phyloP scores from a whole-genome alignment of 92 coral and sea anemone species.

The Montipora capitata region DNA sequence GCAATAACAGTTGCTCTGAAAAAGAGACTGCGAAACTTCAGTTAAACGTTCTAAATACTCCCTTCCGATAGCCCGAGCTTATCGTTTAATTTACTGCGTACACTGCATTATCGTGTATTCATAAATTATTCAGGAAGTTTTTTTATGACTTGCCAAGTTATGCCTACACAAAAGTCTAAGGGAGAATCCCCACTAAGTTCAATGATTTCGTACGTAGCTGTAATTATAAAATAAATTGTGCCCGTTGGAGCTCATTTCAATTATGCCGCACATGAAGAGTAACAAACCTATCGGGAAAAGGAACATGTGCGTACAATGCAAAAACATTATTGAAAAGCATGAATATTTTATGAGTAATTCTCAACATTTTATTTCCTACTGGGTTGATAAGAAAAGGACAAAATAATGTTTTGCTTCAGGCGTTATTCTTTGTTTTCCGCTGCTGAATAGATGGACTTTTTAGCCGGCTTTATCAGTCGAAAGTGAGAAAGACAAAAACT shows the following conservation, averaged over 20 bases:
- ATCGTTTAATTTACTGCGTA: not conserved
- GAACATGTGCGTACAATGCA: not conserved
- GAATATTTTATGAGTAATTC: too few relatives aligned
- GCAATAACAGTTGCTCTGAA: not conserved
- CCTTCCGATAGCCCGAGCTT: not conserved
- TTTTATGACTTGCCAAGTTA: not conserved
- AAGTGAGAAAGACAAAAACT: too few relatives aligned
- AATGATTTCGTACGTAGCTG: not conserved
- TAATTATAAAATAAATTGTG: not conserved
- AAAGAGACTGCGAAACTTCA: not conserved
- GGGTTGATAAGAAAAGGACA: too few relatives aligned
- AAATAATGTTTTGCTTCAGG: too few relatives aligned
- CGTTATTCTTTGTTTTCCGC: too few relatives aligned
- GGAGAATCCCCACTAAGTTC: not conserved
- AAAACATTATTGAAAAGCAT: too few relatives aligned
- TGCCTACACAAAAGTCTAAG: not conserved
- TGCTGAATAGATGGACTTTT: too few relatives aligned
- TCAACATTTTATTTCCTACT: too few relatives aligned
- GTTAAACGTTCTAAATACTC: not conserved
- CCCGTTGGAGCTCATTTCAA: not conserved
- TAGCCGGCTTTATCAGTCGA: too few relatives aligned
- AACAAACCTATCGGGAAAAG: not conserved
- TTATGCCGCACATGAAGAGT: not conserved
- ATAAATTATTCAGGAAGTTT: slow-evolving; percentile 6
- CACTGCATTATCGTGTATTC: not conserved